Evolutionary conservation across 2,113 vertebrate genomes (phyloP).

Genomic region (Lycocorax pyrrhopterus): DNA sequence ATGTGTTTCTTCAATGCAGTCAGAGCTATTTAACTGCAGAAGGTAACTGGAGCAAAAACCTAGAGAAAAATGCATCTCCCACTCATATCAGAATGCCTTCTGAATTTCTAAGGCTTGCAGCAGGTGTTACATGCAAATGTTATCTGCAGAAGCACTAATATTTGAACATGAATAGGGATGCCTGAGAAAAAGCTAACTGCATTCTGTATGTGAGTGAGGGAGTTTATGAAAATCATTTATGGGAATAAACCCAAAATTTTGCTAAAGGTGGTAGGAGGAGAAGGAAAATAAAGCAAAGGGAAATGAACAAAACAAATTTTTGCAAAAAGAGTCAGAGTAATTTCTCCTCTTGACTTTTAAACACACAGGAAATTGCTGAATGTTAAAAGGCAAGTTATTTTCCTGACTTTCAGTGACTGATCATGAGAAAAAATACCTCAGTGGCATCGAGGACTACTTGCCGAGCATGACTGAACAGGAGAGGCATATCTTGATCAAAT

Average conservation of each 20-base stretch:
- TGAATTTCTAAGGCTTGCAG: constrained; percentile 46
- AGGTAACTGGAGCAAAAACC: neutral
- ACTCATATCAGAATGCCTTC: neutral
- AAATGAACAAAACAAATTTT: neutral
- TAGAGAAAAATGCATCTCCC: neutral
- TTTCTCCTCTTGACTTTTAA: neutral
- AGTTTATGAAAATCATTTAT: neutral
- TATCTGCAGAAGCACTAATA: constrained; percentile 40
- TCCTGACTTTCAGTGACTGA: neutral
- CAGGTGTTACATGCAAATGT: constrained; percentile 46
- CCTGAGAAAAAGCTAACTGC: neutral
- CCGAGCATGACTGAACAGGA: neutral
- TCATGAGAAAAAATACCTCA: neutral
- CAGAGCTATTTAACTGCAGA: neutral
- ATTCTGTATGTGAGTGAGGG: neutral
- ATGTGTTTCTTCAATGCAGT: neutral
- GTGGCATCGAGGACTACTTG: neutral
- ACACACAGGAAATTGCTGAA: neutral
- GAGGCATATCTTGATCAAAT: neutral
- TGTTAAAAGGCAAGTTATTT: neutral
- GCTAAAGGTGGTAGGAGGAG: neutral
- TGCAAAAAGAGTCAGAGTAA: neutral
- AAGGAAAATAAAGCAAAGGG: neutral
- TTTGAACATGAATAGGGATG: constrained; percentile 43
- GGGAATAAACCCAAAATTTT: neutral